phyloP scores from a whole-genome alignment of 1,140 invertebrate species.

The Papilio polytes region DNA sequence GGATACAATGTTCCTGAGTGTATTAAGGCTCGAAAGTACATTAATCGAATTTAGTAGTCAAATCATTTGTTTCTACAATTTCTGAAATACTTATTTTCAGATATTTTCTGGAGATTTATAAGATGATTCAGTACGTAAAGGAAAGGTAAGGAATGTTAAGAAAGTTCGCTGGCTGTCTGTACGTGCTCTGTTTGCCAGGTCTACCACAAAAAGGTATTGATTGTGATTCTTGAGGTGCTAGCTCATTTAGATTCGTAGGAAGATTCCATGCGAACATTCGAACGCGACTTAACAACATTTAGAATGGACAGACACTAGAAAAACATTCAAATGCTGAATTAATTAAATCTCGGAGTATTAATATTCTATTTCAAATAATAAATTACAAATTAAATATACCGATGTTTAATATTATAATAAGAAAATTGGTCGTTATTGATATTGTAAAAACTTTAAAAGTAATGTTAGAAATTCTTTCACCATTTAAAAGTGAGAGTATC shows the following conservation, averaged over 20 bases:
- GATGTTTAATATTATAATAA: not conserved
- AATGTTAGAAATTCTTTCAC: not conserved
- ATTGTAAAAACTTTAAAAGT: not conserved
- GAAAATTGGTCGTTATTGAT: not conserved
- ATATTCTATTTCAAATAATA: not conserved
- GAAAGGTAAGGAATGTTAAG: slow-evolving; percentile 60
- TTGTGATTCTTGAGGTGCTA: slow-evolving; percentile 68
- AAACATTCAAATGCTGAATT: not conserved
- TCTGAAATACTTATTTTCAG: not conserved
- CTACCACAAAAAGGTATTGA: slow-evolving; percentile 62
- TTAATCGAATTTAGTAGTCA: no score
- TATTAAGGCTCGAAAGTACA: no score
- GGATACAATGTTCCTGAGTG: no score
- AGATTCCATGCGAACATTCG: slow-evolving; percentile 54
- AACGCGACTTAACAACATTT: slow-evolving; percentile 29
- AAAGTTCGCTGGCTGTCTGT: slow-evolving; percentile 60
- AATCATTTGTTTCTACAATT: no score
- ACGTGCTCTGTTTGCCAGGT: slow-evolving; percentile 65
- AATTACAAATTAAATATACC: not conserved
- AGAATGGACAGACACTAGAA: slow-evolving; percentile 36
- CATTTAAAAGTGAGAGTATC: not conserved
- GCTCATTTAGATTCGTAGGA: slow-evolving; percentile 70
- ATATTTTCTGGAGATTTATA: not conserved
- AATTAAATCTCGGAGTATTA: not conserved
- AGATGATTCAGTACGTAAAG: slow-evolving; percentile 21